These are phyloP conservation scores for Cheilosia soror DNA, from an alignment of 2,888 invertebrate genomes.

Conservation along the genomic window DNA sequence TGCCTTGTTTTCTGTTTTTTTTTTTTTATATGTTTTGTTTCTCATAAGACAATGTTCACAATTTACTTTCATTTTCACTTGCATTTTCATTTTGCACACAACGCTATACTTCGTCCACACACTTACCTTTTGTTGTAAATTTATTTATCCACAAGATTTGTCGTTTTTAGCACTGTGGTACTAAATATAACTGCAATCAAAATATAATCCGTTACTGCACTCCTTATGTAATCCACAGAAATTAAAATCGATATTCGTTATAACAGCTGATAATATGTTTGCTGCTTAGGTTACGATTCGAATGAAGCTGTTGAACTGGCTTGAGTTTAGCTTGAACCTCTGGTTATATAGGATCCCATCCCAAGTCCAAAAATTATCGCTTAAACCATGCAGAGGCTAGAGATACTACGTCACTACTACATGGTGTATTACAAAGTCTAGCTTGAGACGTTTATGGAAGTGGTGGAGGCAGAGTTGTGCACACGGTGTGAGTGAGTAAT, in stretches of 20 bases:
- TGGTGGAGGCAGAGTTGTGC: conserved; percentile 39
- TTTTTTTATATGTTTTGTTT: neutral
- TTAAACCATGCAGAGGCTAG: conserved; percentile 44
- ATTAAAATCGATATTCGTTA: conserved; percentile 17
- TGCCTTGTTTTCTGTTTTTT: neutral
- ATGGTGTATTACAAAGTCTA: conserved; percentile 54
- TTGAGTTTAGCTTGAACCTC: conserved; percentile 65
- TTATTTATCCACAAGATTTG: conserved; percentile 62
- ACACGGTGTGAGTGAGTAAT: conserved; percentile 59
- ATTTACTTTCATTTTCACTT: conserved; percentile 71
- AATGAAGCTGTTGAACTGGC: conserved; percentile 73
- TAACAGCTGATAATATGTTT: conserved; percentile 29
- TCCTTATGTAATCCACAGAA: conserved; percentile 70
- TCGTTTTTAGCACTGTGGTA: conserved; percentile 48
- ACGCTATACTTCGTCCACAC: neutral
- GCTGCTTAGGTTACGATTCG: conserved; percentile 64
- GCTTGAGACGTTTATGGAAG: conserved; percentile 51
- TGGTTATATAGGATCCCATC: conserved; percentile 74
- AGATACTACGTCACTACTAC: conserved; percentile 57
- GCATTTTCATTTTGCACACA: conserved; percentile 59
- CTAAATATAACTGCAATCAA: conserved; percentile 29
- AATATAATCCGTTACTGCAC: conserved; percentile 58
- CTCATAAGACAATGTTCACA: conserved; percentile 4
- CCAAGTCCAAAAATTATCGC: conserved; percentile 46
- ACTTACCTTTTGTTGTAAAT: conserved; percentile 59